Base-by-base conservation (phyloP, 2,888 invertebrate genomes). In the Nomada ferruginata region DNA sequence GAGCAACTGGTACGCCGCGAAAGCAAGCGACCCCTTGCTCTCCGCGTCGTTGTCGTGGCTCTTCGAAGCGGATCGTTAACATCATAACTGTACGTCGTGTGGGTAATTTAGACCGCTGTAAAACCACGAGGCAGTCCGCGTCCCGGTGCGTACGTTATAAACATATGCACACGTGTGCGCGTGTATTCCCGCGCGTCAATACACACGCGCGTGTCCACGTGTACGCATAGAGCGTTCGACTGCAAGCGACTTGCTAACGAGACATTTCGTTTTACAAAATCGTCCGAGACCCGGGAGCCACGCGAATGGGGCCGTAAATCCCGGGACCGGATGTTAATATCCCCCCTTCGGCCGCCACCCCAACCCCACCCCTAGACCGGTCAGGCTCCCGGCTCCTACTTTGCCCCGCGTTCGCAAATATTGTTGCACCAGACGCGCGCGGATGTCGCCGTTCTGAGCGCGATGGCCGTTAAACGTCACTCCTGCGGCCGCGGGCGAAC, bases 241-340 rank as follows among this genome's bases (percentile, higher is more conserved):
- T 84, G 86, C 87, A 88, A 90, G 86, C 85, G 88, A 90, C 87
- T 91, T 88, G 90, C 91, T 93, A 92, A 93, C 92, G 92, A 92
- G 93, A 92, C 91, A 90, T 91, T 92, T 91, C 90, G 92, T 92
- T 92, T 92, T 91, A 91, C 92, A 91, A 93, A 93, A 92, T 93
- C 91, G 90, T 86, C 85, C 88, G 86, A 83, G 89, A 84, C 83
- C 85, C 89, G 85, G 88, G 87, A 89, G 90, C 87, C 88, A 85
- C 87, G 86, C 85, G 89, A 89, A 88, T 89, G 87, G 84, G 87
- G 89, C 87, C 89, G 90, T 92, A 93, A 93, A 92, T 92, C 90
- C 87, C 79, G 72, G 84, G 87, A 90, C 92, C 92, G 93, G 92
- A 92, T 92, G 92, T 91, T 92, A 91, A 91, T 92, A 90, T 91